Evolutionary conservation across 2,797 vertebrate genomes (phyloP), one percentile per base, ranked within the genome.

Genomic region (Darevskia mixta): DNA sequence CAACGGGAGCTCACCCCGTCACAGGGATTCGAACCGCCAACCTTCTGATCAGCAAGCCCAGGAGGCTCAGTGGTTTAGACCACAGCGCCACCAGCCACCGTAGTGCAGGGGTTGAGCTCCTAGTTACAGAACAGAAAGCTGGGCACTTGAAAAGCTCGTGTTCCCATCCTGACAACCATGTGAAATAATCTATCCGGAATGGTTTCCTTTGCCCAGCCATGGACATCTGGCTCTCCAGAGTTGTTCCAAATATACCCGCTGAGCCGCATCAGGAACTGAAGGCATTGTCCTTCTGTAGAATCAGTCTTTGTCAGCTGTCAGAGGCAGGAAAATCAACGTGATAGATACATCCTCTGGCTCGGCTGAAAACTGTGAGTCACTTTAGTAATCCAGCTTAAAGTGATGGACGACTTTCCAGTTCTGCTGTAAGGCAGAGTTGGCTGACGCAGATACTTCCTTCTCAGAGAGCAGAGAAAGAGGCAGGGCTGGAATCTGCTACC

Each of bases 301-400:
- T 91, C 85, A 88, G 45, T 79, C 73, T 91, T 89, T 1, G 1
- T 72, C 92, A 89, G 86, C 87, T 94, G 41, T 75, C 75, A 90
- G 89, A 89, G 88, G 73, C 83, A 92, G 87, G 83, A 92, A 93
- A 92, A 91, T 90, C 45, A 5, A 49, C 27, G 35, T 81, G 67
- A 87, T 72, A 9, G 25, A 80, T 72, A 8, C 35, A 35, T 80
- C 49, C 45, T 41, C 86, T 13, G 67, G n/a, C 77, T 71, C 77
- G 35, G 77, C 25, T 71, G 79, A 79, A 79, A 79, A 58, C 43
- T 20, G 29, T 29, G 77, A 38, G 43, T 79, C 43, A 71, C 76
- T 79, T 67, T 49, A 8, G 77, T 55, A 79, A 79, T 86, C 45
- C 15, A 71, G 64, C 0, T 1, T 49, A 71, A 35, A 71, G 43